phyloP scores from a whole-genome alignment of 2,888 invertebrate species.

The Unio pictorum region DNA sequence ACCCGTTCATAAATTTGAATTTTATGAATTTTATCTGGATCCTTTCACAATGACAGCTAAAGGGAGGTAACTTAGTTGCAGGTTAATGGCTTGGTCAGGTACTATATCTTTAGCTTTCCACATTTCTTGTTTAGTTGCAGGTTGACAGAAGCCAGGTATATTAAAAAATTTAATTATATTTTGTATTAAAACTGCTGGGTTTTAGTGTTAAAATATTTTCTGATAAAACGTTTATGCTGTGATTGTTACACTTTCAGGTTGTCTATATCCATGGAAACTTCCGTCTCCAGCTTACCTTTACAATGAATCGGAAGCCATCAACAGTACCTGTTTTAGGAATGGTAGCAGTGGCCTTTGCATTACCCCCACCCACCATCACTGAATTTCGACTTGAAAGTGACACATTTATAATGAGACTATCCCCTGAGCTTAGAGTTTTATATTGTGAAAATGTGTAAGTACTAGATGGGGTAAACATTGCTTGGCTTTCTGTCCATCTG shows the following conservation, averaged over 20 bases:
- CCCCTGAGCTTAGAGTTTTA: slow-evolving; percentile 95
- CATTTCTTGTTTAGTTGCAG: no score
- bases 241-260: slow-evolving; percentile 78
- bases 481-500: no score
- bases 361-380: slow-evolving; percentile 97
- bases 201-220: not conserved
- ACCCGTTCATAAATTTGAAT: no score
- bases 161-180: no score
- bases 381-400: slow-evolving; percentile 93
- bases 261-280: slow-evolving; percentile 92
- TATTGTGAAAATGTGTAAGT: slow-evolving; percentile 95
- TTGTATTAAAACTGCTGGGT: not conserved
- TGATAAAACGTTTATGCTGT: not conserved
- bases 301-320: slow-evolving; percentile 83
- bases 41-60: no score
- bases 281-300: slow-evolving; percentile 93
- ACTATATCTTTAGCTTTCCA: no score
- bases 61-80: no score
- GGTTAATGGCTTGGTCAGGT: no score
- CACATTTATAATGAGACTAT: slow-evolving; percentile 92
- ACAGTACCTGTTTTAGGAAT: slow-evolving; percentile 80
- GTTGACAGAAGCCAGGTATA: no score
- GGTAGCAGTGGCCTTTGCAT: slow-evolving; percentile 95
- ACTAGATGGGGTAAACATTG: no score
- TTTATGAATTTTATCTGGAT: no score